These are phyloP conservation scores for Cyphomyrus discorhynchus DNA, from an alignment of 2,113 vertebrate genomes.

Conservation along the genomic window DNA sequence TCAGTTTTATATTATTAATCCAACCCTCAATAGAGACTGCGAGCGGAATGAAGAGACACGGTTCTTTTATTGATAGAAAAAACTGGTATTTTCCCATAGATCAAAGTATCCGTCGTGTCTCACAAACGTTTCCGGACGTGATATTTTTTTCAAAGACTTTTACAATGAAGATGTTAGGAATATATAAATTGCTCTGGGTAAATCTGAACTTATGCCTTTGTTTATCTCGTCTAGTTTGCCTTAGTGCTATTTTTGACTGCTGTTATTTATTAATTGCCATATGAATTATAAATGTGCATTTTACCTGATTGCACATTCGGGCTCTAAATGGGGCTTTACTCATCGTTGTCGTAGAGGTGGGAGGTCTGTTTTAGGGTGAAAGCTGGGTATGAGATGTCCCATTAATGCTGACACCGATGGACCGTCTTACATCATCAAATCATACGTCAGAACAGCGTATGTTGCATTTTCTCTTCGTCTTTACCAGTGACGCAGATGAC, in stretches of 20 bases:
- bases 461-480: not conserved
- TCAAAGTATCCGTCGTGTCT: not conserved
- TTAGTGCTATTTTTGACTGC: not conserved
- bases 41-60: not conserved
- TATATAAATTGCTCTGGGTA: not conserved
- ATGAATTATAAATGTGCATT: not conserved
- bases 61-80: not conserved
- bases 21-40: not conserved
- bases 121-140: not conserved
- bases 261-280: not conserved
- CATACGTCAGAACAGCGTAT: not conserved
- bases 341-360: slow-evolving; percentile 21
- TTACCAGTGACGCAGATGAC: not conserved
- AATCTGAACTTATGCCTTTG: not conserved
- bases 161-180: not conserved
- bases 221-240: not conserved
- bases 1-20: not conserved
- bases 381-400: slow-evolving; percentile 41
- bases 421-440: not conserved
- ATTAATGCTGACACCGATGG: slow-evolving; percentile 24
- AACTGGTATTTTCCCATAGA: not conserved
- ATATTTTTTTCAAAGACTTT: not conserved
- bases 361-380: slow-evolving; percentile 61
- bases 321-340: not conserved
- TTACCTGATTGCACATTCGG: not conserved